A percentile compares a stretch with the other conserved stretches of the same genome.
These are phyloP conservation scores for Dimorphilus gyrociliatus DNA, from an alignment of 2,888 invertebrate species.

Conservation along the genomic window DNA sequence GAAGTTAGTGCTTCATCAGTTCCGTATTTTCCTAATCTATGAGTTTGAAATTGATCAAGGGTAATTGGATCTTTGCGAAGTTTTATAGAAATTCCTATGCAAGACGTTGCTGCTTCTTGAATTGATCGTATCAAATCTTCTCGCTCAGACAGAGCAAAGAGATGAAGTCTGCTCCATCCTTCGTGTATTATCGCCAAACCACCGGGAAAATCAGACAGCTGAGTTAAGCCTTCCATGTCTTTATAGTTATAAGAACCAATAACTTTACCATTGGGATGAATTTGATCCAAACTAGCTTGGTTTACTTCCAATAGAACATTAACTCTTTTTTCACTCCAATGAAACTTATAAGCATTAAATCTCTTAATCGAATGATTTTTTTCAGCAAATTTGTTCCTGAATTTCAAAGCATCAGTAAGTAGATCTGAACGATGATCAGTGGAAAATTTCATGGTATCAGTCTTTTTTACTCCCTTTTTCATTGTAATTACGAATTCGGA, in stretches of 20 bases:
- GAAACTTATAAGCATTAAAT: conserved; percentile 79
- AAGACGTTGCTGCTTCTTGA: conserved; percentile 60
- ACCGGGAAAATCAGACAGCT: conserved; percentile 62
- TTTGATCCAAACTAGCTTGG: conserved; percentile 75
- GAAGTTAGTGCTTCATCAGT: conserved; percentile 90
- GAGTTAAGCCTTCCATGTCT: conserved; percentile 60
- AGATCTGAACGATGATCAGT: conserved; percentile 83
- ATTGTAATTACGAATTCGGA: conserved; percentile 51
- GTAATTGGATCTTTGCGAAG: conserved; percentile 65
- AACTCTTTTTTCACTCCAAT: conserved; percentile 82
- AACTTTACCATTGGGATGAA: conserved; percentile 66
- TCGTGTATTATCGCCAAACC: conserved; percentile 80
- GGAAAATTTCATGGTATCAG: conserved; percentile 86
- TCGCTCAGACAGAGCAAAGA: conserved; percentile 68
- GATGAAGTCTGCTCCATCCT: conserved; percentile 70
- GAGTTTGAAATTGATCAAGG: conserved; percentile 65
- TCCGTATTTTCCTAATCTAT: conserved; percentile 80
- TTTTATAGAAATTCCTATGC: conserved; percentile 66
- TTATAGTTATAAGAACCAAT: conserved; percentile 69
- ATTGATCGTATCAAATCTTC: conserved; percentile 74
- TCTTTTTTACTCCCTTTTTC: conserved; percentile 62
- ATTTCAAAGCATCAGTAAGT: conserved; percentile 65
- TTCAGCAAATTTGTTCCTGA: conserved; percentile 33
- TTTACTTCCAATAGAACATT: conserved; percentile 77
- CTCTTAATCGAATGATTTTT: conserved; percentile 42